These are phyloP conservation scores for Chloroceryle inda DNA, from an alignment of 2,797 vertebrate genomes.

Conservation along the genomic window DNA sequence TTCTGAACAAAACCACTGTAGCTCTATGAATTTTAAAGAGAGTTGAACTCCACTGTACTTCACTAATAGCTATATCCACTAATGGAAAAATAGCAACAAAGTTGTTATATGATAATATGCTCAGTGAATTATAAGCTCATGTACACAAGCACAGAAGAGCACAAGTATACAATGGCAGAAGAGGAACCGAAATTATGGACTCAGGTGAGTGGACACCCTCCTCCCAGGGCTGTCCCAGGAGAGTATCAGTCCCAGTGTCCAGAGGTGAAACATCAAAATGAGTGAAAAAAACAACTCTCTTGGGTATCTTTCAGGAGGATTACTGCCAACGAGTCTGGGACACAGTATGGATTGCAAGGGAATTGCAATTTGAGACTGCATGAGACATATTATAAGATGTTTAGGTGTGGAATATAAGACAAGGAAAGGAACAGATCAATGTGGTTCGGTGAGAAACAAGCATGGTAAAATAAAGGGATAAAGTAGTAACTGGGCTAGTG, in stretches of 20 bases:
- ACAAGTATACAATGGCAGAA: too few species aligned
- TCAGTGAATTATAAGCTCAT: too few species aligned
- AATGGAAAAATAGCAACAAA: too few species aligned
- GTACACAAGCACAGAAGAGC: too few species aligned
- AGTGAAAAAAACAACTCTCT: neutral
- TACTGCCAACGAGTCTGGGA: neutral
- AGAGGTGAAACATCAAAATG: neutral
- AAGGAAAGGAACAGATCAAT: fast-evolving
- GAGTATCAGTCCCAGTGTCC: neutral
- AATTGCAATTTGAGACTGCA: neutral
- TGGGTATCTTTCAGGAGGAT: neutral
- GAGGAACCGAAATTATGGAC: too few species aligned
- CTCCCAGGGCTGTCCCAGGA: neutral
- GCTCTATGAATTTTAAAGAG: too few species aligned
- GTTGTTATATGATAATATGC: too few species aligned
- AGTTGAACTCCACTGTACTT: too few species aligned
- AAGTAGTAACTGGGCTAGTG: neutral
- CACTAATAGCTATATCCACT: too few species aligned
- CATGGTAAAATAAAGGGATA: neutral
- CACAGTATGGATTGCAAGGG: too few species aligned
- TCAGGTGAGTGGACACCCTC: too few species aligned
- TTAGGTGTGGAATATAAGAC: neutral
- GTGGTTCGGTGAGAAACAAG: neutral
- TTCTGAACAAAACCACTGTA: too few species aligned
- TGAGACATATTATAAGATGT: neutral